Evolutionary conservation across 2,113 vertebrate species (phyloP).

Genomic region (Fukomys damarensis): DNA sequence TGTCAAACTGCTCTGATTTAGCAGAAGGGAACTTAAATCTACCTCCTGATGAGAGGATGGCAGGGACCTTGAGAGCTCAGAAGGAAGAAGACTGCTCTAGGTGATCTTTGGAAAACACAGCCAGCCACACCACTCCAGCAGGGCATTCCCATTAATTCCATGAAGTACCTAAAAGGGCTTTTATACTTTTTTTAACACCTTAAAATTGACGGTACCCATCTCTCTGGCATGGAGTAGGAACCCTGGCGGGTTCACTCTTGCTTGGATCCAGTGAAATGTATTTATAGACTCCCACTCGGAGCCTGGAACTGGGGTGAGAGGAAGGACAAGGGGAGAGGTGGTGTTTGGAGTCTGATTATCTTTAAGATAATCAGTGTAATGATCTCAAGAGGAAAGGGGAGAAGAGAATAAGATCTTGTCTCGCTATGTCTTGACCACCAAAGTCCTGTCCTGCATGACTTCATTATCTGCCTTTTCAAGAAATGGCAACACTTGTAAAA

Average conservation of each 20-base stretch:
- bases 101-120: not conserved
- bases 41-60: not conserved
- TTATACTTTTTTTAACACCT: not conserved
- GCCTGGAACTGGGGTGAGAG: not conserved
- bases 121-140: not conserved
- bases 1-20: not conserved
- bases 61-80: not conserved
- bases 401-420: not conserved
- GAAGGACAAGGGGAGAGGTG: not conserved
- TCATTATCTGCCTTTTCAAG: slow-evolving; percentile 19
- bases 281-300: not conserved
- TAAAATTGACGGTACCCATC: not conserved
- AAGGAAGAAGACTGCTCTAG: no score
- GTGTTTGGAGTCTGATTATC: not conserved
- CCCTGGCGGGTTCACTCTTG: not conserved
- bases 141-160: not conserved
- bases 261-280: not conserved
- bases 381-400: not conserved
- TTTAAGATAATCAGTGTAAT: not conserved
- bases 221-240: not conserved
- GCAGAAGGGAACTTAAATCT: not conserved
- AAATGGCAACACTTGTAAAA: slow-evolving; percentile 21
- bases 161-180: not conserved
- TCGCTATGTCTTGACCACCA: not conserved
- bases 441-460: not conserved